These are phyloP conservation scores for Pempheris klunzingeri DNA, from an alignment of 2,797 vertebrate genomes.

Conservation along the genomic window DNA sequence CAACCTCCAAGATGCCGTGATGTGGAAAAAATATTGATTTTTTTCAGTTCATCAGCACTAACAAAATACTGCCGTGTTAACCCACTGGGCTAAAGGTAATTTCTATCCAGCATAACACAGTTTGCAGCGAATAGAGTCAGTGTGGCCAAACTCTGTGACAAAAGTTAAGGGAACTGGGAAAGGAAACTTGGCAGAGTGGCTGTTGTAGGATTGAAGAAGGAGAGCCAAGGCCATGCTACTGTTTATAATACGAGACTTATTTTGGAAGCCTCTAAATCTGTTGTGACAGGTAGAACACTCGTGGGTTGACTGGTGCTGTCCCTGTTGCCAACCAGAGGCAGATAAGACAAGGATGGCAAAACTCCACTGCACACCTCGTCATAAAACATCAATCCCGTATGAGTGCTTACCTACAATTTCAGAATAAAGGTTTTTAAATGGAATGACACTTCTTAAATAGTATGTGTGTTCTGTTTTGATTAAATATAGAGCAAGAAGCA, in stretches of 20 bases:
- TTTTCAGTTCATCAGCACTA: constrained; percentile 40
- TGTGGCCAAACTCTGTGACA: neutral
- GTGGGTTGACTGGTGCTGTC: constrained; percentile 52
- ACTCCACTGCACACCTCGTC: constrained; percentile 19
- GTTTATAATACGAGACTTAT: constrained; percentile 58
- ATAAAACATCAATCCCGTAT: constrained; percentile 25
- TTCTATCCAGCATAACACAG: constrained; percentile 15
- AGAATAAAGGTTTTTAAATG: constrained; percentile 7
- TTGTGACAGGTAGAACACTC: constrained; percentile 66
- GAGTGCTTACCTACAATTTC: neutral
- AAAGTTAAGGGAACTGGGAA: constrained; percentile 6
- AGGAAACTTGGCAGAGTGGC: constrained; percentile 18
- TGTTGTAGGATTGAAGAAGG: constrained; percentile 5
- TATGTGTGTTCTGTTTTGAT: neutral
- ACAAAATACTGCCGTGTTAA: constrained; percentile 28
- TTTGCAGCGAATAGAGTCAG: constrained; percentile 13
- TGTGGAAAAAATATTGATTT: constrained; percentile 32
- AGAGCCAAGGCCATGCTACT: constrained; percentile 35
- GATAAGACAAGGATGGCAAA: constrained; percentile 36
- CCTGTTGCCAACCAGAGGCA: constrained; percentile 48
- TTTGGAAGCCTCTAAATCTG: constrained; percentile 66
- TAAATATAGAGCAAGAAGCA: neutral
- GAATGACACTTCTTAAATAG: neutral
- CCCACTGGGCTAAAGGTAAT: constrained; percentile 36
- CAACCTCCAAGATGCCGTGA: constrained; percentile 18